Evolutionary conservation across 1,140 invertebrate species (phyloP).

Genomic region (Melanaphis sacchari): DNA sequence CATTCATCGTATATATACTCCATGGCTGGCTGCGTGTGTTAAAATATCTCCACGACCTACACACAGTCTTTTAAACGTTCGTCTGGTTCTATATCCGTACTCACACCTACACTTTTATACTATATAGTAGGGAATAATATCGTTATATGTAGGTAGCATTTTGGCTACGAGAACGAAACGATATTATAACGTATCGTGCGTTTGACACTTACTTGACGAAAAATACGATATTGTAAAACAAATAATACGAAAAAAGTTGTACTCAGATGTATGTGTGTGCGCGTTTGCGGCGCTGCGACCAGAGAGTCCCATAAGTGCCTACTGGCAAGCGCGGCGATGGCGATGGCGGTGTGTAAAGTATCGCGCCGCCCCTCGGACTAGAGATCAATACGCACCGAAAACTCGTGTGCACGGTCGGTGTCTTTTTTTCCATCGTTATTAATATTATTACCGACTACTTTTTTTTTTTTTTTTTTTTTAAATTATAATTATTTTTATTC

Average conservation of each 20-base stretch:
- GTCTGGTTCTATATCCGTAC: neutral
- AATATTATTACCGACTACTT: neutral
- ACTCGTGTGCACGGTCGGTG: constrained; percentile 4
- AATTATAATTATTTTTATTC: constrained; percentile 22
- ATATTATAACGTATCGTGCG: neutral
- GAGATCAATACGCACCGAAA: constrained; percentile 53
- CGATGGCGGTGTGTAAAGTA: neutral
- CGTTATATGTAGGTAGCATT: neutral
- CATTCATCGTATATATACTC: constrained; percentile 25
- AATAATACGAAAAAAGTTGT: neutral
- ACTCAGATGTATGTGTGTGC: constrained; percentile 1
- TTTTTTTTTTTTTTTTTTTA: neutral
- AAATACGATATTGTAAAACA: neutral
- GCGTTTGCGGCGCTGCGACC: neutral
- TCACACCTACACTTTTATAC: neutral
- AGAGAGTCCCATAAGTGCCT: constrained; percentile 43
- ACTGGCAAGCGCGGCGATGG: neutral
- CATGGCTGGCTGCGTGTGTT: neutral
- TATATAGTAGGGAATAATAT: neutral
- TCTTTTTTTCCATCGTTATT: constrained; percentile 25
- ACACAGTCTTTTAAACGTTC: neutral
- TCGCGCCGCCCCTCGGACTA: constrained; percentile 52
- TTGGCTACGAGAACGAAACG: neutral
- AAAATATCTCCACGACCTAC: constrained; percentile 1
- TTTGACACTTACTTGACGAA: neutral